These are phyloP conservation scores for Rhegmatorhina hoffmannsi DNA, from an alignment of 2,113 vertebrate species.

Conservation along the genomic window DNA sequence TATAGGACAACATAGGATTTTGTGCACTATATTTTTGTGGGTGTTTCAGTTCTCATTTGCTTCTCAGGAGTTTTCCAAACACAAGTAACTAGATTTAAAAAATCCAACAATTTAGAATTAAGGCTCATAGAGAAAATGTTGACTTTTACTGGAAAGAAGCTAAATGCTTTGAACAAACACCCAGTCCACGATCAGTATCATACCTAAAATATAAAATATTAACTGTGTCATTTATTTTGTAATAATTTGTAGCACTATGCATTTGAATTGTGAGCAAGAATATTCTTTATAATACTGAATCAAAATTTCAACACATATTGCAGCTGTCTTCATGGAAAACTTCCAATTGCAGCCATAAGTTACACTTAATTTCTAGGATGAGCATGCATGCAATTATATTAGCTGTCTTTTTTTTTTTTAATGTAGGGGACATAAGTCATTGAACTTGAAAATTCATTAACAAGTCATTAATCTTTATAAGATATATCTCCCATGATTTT, in stretches of 20 bases:
- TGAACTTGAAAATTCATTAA: constrained; percentile 42
- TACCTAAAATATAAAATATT: neutral
- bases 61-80: neutral
- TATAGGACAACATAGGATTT: neutral
- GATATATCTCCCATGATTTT: neutral
- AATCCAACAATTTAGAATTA: neutral
- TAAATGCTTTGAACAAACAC: neutral
- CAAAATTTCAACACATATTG: neutral
- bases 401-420: constrained; percentile 2
- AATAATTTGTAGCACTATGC: neutral
- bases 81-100: neutral
- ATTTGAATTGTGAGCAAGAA: neutral
- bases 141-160: neutral
- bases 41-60: neutral
- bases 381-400: neutral
- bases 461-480: constrained; percentile 22
- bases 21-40: neutral
- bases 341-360: neutral
- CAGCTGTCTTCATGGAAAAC: neutral
- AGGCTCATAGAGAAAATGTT: neutral
- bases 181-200: neutral
- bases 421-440: neutral
- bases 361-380: constrained; percentile 2
- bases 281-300: neutral
- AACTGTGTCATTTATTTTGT: neutral